Evolutionary conservation across 2,888 invertebrate genomes (phyloP).

Genomic region (Acleris sparsana): DNA sequence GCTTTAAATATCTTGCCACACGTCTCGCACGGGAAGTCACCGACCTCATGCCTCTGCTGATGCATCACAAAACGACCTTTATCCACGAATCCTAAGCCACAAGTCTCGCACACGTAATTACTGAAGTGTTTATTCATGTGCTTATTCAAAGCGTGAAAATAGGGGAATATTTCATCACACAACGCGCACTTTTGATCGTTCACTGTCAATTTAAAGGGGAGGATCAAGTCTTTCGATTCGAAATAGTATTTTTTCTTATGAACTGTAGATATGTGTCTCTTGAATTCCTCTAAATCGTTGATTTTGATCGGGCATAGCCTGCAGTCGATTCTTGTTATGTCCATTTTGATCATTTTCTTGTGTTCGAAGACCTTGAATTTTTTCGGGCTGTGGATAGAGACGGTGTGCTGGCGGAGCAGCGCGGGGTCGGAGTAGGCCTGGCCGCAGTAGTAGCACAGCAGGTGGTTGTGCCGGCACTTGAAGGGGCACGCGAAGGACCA

Average conservation of each 20-base stretch:
- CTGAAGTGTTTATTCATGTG: conserved; percentile 76
- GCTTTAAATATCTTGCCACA: conserved; percentile 73
- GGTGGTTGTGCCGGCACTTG: conserved; percentile 71
- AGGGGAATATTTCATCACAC: conserved; percentile 60
- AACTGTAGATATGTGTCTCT: conserved; percentile 54
- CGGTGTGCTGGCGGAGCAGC: conserved; percentile 55
- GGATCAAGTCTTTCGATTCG: conserved; percentile 60
- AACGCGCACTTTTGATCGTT: conserved; percentile 64
- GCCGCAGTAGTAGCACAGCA: conserved; percentile 73
- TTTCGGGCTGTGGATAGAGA: conserved; percentile 55
- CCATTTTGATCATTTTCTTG: conserved; percentile 73
- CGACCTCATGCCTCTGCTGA: conserved; percentile 66
- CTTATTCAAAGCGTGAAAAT: conserved; percentile 73
- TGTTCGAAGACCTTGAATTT: conserved; percentile 70
- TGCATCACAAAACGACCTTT: conserved; percentile 69
- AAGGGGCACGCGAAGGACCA: conserved; percentile 71
- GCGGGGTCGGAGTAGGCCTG: conserved; percentile 57
- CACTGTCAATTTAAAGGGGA: conserved; percentile 62
- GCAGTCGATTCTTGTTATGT: conserved; percentile 69
- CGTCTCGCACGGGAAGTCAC: conserved; percentile 65
- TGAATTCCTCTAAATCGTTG: conserved; percentile 61
- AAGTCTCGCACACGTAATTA: conserved; percentile 74
- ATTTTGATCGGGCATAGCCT: conserved; percentile 60
- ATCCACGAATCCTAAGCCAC: conserved; percentile 66
- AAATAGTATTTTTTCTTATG: conserved; percentile 69